Conservation (phyloP, 2,888 invertebrate species). For the Drosophila mettleri region DNA sequence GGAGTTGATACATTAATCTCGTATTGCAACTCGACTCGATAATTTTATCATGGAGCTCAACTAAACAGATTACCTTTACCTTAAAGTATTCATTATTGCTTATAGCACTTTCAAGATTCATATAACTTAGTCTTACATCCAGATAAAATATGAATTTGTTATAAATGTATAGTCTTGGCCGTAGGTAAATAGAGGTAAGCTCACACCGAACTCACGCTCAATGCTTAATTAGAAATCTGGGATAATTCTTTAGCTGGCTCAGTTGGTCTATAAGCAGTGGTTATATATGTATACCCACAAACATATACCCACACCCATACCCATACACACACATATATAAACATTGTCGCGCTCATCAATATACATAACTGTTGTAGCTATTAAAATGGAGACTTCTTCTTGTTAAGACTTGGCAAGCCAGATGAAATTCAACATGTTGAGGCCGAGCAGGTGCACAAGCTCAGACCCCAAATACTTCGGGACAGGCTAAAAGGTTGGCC, state of each 20-base stretch:
- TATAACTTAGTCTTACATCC: too few species aligned
- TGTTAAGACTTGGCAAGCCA: slow-evolving; percentile 52
- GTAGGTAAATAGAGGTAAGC: too few species aligned
- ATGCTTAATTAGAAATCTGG: neutral
- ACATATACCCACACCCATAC: neutral
- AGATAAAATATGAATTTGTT: too few species aligned
- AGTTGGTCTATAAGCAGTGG: slow-evolving; percentile 18
- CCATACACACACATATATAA: neutral
- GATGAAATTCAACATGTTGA: slow-evolving; percentile 65
- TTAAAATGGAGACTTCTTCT: slow-evolving; percentile 74
- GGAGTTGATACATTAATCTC: too few species aligned
- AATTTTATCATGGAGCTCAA: neutral
- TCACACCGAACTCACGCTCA: too few species aligned
- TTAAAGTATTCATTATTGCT: too few species aligned
- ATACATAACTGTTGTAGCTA: slow-evolving; percentile 63
- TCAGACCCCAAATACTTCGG: slow-evolving; percentile 11
- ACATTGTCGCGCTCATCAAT: slow-evolving; percentile 32
- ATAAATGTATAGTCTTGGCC: too few species aligned
- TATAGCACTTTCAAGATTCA: too few species aligned
- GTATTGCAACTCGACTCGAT: too few species aligned
- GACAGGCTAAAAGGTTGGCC: slow-evolving; percentile 35
- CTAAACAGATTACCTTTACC: too few species aligned
- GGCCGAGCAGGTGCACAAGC: slow-evolving; percentile 47
- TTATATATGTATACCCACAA: slow-evolving; percentile 3
- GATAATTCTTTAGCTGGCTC: neutral